Base-by-base conservation (phyloP, 2,797 vertebrate genomes). In the Ataeniobius toweri region DNA sequence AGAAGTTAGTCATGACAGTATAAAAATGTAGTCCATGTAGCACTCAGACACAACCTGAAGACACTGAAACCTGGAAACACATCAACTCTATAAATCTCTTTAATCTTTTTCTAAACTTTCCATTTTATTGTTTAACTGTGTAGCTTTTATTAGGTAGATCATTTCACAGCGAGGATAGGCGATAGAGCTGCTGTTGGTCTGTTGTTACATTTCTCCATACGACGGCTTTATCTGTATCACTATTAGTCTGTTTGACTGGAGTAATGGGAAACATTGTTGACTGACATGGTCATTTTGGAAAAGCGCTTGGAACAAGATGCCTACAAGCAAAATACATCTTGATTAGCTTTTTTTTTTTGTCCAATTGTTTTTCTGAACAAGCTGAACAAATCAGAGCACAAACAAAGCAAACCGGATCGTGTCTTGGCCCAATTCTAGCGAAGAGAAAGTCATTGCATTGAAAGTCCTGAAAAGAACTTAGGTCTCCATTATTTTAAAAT, bases 31-130 rank as follows among this genome's bases (percentile, higher is more conserved):
- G 53, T 24, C 6, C 77, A 51, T 51, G 68, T 76, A 70, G 84
- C 79, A 71, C 56, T 82, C 71, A 91, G 83, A 81, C 80, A 73
- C 41, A 74, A 73, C 75, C 14, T 74, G 72, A 75, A 87, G 71
- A 77, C 81, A 36, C 82, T 82, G 87, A 36, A 36, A 36, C 36
- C 81, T 76, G 81, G 86, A 79, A 74, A 74, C 67, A 50, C 36
- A 71, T 69, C 6, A 36, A 70, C 75, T 74, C 39, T 75, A 56
- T 48, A 24, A 51, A 31, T 5, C 56, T 81, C 75, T 71, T 84
- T 88, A 74, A 81, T 89, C 79, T 73, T 31, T 36, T 69, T 78
- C 77, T 80, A 6, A 48, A 22, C 44, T 73, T 83, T 74, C 2
- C 65, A 39, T n/a, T 53, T 24, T 26, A n/a, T 83, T 56, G 83